These are phyloP conservation scores for Thecocarcelia acutangulata DNA, from an alignment of 2,888 invertebrate genomes.

Conservation along the genomic window DNA sequence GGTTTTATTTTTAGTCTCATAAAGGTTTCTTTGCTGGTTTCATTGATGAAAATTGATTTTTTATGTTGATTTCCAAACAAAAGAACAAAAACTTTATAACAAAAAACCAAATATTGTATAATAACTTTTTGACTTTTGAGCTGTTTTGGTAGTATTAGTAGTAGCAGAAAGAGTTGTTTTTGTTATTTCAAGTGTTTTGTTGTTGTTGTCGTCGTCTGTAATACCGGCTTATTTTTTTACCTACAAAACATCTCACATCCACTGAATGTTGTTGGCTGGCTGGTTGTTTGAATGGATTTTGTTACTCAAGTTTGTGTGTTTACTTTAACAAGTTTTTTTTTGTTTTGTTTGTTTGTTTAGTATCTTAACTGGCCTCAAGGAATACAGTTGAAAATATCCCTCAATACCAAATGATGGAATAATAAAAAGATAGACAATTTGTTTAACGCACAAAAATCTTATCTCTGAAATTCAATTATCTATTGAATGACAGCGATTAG, in stretches of 20 bases:
- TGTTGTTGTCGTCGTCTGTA: conserved; percentile 61
- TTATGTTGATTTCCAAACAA: conserved; percentile 70
- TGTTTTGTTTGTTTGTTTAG: conserved; percentile 79
- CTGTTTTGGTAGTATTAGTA: conserved; percentile 50
- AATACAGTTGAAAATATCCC: conserved; percentile 73
- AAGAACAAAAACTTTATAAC: conserved; percentile 51
- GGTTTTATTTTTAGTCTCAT: conserved; percentile 9
- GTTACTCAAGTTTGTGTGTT: conserved; percentile 77
- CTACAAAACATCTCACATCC: conserved; percentile 35
- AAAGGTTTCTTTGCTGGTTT: conserved; percentile 61
- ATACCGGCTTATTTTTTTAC: conserved; percentile 65
- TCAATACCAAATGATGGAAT: conserved; percentile 8
- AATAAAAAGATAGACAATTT: conserved; percentile 9
- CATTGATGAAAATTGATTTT: conserved; percentile 80
- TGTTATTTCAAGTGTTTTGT: conserved; percentile 6
- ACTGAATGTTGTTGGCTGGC: conserved; percentile 23
- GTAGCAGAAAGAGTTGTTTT: conserved; percentile 8
- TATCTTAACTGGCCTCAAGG: conserved; percentile 78
- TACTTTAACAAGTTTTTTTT: conserved; percentile 78
- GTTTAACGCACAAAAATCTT: background rate
- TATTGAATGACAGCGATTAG: background rate
- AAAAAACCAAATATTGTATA: conserved; percentile 46
- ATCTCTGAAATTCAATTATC: conserved; percentile 4
- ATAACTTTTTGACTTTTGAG: conserved; percentile 46
- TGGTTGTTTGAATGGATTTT: conserved; percentile 28